These are phyloP conservation scores for Lutjanus erythropterus DNA, from an alignment of 2,113 vertebrate species.

Conservation along the genomic window DNA sequence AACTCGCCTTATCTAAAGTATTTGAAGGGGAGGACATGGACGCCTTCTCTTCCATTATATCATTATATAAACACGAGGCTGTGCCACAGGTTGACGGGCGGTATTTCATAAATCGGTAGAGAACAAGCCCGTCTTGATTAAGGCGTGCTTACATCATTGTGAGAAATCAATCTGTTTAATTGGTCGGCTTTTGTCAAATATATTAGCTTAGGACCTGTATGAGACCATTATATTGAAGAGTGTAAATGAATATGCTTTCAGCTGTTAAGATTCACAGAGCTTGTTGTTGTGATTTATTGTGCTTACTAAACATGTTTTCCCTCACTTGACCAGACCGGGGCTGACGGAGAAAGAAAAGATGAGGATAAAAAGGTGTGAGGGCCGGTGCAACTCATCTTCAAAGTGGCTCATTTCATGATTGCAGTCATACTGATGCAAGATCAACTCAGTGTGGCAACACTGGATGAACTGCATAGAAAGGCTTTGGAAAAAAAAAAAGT, in stretches of 20 bases:
- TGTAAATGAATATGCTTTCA: conserved; percentile 71
- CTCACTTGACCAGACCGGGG: conserved; percentile 55
- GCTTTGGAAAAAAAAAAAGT: background rate
- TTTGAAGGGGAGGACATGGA: conserved; percentile 79
- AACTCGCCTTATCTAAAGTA: conserved; percentile 82
- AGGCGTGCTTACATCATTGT: conserved; percentile 73
- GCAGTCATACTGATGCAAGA: conserved; percentile 56
- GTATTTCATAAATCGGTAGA: conserved; percentile 71
- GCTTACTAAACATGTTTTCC: conserved; percentile 72
- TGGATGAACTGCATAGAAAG: conserved; percentile 22
- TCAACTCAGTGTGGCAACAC: conserved; percentile 35
- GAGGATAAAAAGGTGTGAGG: conserved; percentile 33
- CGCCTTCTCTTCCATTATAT: conserved; percentile 81
- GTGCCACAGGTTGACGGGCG: conserved; percentile 73
- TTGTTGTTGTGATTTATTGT: conserved; percentile 73
- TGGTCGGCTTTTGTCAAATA: conserved; percentile 77
- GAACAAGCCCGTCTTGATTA: conserved; percentile 73
- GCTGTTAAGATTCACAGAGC: conserved; percentile 60
- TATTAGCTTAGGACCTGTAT: conserved; percentile 71
- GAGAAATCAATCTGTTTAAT: conserved; percentile 80
- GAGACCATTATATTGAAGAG: conserved; percentile 64
- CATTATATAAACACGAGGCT: conserved; percentile 80
- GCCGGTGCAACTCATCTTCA: conserved; percentile 56
- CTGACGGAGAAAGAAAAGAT: conserved; percentile 40
- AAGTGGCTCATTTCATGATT: conserved; percentile 64